These are phyloP conservation scores for Acanthosepion pharaonis DNA, from an alignment of 2,888 invertebrate species.

Conservation along the genomic window DNA sequence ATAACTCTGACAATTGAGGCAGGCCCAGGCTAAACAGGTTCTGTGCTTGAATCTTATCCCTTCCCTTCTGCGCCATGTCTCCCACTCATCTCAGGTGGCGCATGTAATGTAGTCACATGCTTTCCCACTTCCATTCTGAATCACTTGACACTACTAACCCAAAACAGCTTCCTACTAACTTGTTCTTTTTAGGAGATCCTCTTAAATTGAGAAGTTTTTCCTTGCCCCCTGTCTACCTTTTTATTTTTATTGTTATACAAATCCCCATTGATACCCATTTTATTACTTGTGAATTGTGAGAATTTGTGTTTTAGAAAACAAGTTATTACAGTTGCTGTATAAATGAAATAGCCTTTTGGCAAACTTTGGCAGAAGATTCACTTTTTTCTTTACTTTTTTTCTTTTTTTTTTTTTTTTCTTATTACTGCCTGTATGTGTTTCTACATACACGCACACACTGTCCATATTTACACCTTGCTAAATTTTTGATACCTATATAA, in stretches of 20 bases:
- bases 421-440: not conserved
- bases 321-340: too few relatives aligned
- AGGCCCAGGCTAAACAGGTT: slow-evolving; percentile 23
- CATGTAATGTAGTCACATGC: slow-evolving; percentile 22
- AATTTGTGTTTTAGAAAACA: too few relatives aligned
- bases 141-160: not conserved
- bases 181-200: not conserved
- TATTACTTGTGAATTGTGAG: too few relatives aligned
- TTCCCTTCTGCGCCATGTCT: not conserved
- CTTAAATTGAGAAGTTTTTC: not conserved
- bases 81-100: not conserved
- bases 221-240: too few relatives aligned
- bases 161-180: not conserved
- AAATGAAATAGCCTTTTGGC: too few relatives aligned
- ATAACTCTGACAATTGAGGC: not conserved
- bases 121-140: not conserved
- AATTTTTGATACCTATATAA: not conserved
- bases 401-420: not conserved
- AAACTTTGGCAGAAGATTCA: too few relatives aligned
- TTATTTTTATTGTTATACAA: too few relatives aligned
- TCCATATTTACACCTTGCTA: not conserved
- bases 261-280: too few relatives aligned
- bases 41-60: not conserved
- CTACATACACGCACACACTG: too few relatives aligned
- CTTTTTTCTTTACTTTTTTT: not conserved